Conservation (phyloP, 2,797 vertebrate genomes). For the Lacerta bilineata region DNA sequence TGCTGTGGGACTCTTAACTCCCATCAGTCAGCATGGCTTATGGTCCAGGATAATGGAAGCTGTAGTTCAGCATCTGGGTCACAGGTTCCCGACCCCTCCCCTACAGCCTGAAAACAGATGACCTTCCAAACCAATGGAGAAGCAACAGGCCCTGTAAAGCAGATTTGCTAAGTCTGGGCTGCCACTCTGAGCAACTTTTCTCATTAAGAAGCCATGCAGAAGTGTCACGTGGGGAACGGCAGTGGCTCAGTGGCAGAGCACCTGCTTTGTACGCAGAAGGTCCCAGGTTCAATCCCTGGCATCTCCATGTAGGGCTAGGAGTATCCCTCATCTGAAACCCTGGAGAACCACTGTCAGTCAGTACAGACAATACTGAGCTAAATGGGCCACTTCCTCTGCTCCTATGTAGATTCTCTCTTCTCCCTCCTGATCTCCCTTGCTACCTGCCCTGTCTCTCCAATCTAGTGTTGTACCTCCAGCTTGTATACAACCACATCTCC, state of each 20-base stretch:
- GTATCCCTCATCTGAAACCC: too few relatives aligned
- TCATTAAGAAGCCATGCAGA: not conserved
- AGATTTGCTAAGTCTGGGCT: not conserved
- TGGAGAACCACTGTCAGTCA: too few relatives aligned
- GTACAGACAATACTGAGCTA: too few relatives aligned
- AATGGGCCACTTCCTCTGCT: too few relatives aligned
- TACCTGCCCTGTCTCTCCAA: not conserved
- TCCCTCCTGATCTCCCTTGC: not conserved
- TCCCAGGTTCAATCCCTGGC: too few relatives aligned
- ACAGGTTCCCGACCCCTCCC: not conserved
- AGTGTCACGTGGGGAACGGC: not conserved
- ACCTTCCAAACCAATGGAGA: not conserved
- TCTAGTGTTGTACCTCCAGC: not conserved
- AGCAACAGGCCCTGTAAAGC: not conserved
- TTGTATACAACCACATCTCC: not conserved
- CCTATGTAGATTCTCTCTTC: not conserved
- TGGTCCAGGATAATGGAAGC: not conserved
- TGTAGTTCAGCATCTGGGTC: not conserved
- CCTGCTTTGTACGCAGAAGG: too few relatives aligned
- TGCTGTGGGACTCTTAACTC: not conserved
- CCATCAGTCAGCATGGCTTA: not conserved
- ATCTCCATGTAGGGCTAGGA: too few relatives aligned
- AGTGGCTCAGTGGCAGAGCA: too few relatives aligned
- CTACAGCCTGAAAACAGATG: not conserved
- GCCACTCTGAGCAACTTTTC: not conserved